A percentile compares a stretch with the other conserved stretches of the same genome.
Conservation (phyloP, 2,888 invertebrate genomes). For the Drosophila borealis region DNA sequence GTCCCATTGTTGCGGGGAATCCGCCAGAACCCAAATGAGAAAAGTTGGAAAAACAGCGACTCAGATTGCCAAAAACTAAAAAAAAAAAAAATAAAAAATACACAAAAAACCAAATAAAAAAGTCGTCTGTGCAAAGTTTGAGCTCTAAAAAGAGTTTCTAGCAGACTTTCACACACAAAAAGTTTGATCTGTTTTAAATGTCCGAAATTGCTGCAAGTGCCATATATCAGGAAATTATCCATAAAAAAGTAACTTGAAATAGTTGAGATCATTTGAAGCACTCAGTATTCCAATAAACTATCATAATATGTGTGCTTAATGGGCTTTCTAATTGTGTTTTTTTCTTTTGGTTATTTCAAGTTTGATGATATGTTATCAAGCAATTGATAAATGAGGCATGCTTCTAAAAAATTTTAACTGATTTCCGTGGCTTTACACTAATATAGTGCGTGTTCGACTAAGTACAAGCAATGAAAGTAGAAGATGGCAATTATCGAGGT, state of each 20-base stretch:
- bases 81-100: not conserved
- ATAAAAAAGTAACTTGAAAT: not conserved
- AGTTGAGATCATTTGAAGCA: not conserved
- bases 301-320: slow-evolving; percentile 12
- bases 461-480: not conserved
- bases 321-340: not conserved
- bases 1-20: slow-evolving; percentile 25
- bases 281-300: slow-evolving; percentile 3
- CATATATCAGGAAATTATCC: not conserved
- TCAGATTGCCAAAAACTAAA: slow-evolving; percentile 7
- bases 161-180: slow-evolving; percentile 1
- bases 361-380: slow-evolving; percentile 46
- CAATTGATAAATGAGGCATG: slow-evolving; percentile 32
- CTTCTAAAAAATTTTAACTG: slow-evolving; percentile 4
- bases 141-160: slow-evolving; percentile 3
- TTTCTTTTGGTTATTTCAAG: slow-evolving; percentile 3
- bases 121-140: slow-evolving; percentile 16
- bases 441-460: slow-evolving; percentile 1
- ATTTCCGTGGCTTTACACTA: slow-evolving; percentile 20
- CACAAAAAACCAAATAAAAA: not conserved
- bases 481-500: not conserved
- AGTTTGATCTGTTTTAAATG: slow-evolving; percentile 16
- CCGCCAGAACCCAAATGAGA: slow-evolving; percentile 39
- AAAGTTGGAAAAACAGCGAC: slow-evolving; percentile 34
- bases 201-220: slow-evolving; percentile 4